These are phyloP conservation scores for Acrocephalus arundinaceus DNA, from an alignment of 2,113 vertebrate species.

Conservation along the genomic window DNA sequence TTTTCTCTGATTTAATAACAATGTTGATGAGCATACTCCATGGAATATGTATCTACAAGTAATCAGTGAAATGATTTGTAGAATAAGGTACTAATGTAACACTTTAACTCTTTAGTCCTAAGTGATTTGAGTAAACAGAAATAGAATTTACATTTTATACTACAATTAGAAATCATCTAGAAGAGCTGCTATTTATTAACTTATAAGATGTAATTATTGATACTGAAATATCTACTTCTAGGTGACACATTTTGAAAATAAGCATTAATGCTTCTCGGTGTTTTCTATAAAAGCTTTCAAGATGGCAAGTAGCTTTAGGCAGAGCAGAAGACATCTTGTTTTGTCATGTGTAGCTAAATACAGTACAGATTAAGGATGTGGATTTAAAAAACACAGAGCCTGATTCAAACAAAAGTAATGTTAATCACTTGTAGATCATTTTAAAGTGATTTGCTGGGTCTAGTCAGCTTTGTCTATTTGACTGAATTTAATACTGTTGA, in stretches of 20 bases:
- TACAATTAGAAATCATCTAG: conserved; percentile 21
- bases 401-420: not conserved
- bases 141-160: conserved; percentile 24
- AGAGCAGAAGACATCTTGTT: not conserved
- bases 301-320: not conserved
- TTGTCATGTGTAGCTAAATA: not conserved
- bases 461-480: not conserved
- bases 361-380: not conserved
- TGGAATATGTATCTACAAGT: not conserved
- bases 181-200: conserved; percentile 39
- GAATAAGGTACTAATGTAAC: not conserved
- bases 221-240: conserved; percentile 50
- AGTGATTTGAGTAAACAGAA: conserved; percentile 34
- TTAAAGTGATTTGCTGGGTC: not conserved
- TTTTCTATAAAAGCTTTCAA: not conserved
- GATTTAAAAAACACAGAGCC: not conserved
- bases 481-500: not conserved
- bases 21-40: not conserved
- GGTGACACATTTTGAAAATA: conserved; percentile 3
- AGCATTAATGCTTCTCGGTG: not conserved
- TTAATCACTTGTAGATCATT: not conserved
- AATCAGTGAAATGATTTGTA: conserved; percentile 37
- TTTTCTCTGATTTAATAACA: conserved; percentile 7
- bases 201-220: conserved; percentile 41
- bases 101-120: conserved; percentile 17